Percentiles rank a stretch among this genome's conserved stretches.
Evolutionary conservation across 2,113 vertebrate genomes (phyloP).

Genomic region (Sakesphorus luctuosus): DNA sequence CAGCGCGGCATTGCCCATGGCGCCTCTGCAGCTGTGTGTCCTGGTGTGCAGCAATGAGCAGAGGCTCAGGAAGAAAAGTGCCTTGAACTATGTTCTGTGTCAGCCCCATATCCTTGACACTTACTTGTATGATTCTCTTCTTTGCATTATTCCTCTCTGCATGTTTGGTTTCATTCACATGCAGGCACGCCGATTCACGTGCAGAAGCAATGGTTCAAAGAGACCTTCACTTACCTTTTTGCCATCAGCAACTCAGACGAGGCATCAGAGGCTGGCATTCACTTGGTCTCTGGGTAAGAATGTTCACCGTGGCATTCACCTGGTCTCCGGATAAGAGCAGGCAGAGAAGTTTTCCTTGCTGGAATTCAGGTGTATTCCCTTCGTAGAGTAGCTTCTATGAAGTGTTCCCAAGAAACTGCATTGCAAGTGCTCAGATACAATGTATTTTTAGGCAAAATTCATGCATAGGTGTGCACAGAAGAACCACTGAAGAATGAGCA

Average conservation of each 20-base stretch:
- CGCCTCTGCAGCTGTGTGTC: rapidly evolving
- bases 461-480: background rate
- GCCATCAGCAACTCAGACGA: conserved; percentile 79
- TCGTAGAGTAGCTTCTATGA: background rate
- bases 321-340: conserved; percentile 87
- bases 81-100: background rate
- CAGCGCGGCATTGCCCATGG: rapidly evolving
- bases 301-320: conserved; percentile 76
- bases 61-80: background rate
- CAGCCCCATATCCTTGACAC: background rate
- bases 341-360: background rate
- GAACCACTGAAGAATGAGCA: background rate
- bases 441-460: background rate
- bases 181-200: conserved; percentile 79
- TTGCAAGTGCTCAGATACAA: background rate
- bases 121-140: background rate
- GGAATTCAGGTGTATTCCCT: background rate
- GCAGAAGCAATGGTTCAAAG: conserved; percentile 87
- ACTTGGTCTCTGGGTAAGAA: conserved; percentile 88
- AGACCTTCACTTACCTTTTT: conserved; percentile 86
- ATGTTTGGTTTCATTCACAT: background rate
- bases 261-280: conserved; percentile 83
- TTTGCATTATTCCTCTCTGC: background rate
- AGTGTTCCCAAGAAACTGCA: background rate
- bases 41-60: rapidly evolving